Evolutionary conservation across 2,888 invertebrate genomes (phyloP), one percentile per base, ranked within the genome.

Genomic region (Monochamus alternatus): DNA sequence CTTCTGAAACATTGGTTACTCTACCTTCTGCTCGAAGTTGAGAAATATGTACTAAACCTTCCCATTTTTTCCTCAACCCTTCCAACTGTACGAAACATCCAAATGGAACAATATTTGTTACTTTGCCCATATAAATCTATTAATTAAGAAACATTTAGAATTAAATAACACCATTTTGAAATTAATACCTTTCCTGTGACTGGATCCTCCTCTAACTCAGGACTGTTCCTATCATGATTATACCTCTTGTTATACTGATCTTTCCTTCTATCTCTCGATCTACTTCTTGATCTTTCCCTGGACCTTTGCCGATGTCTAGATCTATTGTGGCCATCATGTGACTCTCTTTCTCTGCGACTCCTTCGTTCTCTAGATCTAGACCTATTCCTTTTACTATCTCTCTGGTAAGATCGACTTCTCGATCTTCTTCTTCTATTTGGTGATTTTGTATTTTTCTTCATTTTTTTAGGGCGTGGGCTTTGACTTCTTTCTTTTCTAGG

Each of bases 61-160:
- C 99, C 94, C 96, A 96, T 60, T 95, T 92, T 81, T 95, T 94
- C 66, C 94, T 92, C 65, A 99, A 90, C 0, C 98, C 98, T 86
- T 98, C 97, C 31, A 99, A 90, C 89, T 98, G 97, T 0, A 98
- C 97, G 88, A 99, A 99, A 87, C 98, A 98, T 1, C 99, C 99
- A 89, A 99, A 99, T n/a, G 96, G 95, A 70, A 98, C 97, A 81
- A 98, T 96, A 85, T 97, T 98, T 0, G 97, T 96, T 0, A 99
- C 97, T 89, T 96, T 95, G 0, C 98, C 99, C 78, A 92, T 92
- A 87, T 98, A 99, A 81, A 99, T 97, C 92, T 94, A 22, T 55
- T 55, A 58, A 14, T 14, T 3, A 7, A 3, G n/a, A 14, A 14
- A 58, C 9, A 7, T 14, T 58, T 58, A n/a, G n/a, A 58, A 22